Base-by-base conservation (phyloP, 2,113 vertebrate genomes). In the Oostethus manadensis region DNA sequence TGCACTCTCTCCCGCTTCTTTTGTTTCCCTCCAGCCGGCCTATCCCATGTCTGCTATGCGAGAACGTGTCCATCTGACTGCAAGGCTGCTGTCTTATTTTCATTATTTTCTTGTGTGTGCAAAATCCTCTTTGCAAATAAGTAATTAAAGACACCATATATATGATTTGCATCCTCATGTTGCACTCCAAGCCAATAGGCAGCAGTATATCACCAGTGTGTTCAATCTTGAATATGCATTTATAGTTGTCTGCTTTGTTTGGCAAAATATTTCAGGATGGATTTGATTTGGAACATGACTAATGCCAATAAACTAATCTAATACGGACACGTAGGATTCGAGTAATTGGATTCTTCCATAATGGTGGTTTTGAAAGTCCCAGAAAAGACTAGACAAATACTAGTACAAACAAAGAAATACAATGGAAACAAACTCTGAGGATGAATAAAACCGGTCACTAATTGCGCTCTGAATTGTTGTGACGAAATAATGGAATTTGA, bases 1-100 rank as follows among this genome's bases (percentile, higher is more conserved):
- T 92, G 92, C 87, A 85, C 81, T 76, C 71, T 74, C 61, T 6
- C 64, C 61, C 65, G 65, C 64, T 70, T 81, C 72, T 73, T 72
- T 72, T 67, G 40, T 77, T 66, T 65, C 76, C 78, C 70, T 1
- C 51, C 69, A 64, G 73, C 29, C 74, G 58, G 82, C 82, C 83
- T 76, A 81, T 81, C 85, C 85, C 82, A 76, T 0, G 74, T 79
- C 78, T 33, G 74, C 82, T 83, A 81, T 86, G 82, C 60, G 60
- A 73, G 81, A 78, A 78, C 75, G 70, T 43, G 20, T 44, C 23
- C 42, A 26, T 60, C 59, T 72, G 47, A 47, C 49, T 70, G 51
- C 33, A 43, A 64, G 64, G 65, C 33, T 47, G 26, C 9, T 62
- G 56, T 73, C 57, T 68, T 68, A 70, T 69, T 15, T 49, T 59